These are phyloP conservation scores for Cacajao melanocephalus DNA, from an alignment of 2,797 vertebrate species.

Conservation along the genomic window DNA sequence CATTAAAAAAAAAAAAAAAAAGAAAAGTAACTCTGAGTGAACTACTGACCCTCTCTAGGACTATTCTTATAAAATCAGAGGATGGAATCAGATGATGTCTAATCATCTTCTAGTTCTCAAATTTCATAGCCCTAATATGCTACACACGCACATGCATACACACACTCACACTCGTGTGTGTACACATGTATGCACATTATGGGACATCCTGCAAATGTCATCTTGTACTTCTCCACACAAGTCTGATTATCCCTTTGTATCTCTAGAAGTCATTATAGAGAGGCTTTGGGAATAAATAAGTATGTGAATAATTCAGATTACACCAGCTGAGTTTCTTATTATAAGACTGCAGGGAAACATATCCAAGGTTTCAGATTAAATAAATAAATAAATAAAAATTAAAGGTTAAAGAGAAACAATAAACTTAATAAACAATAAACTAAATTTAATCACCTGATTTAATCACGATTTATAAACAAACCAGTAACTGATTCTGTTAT, in stretches of 20 bases:
- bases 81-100: background rate
- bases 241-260: background rate
- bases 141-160: background rate
- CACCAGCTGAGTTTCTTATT: background rate
- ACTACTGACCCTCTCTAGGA: background rate
- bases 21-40: background rate
- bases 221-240: background rate
- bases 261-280: background rate
- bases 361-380: background rate
- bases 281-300: background rate
- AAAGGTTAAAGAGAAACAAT: slow-evolving; percentile 1
- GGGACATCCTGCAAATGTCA: background rate
- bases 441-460: background rate
- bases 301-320: background rate
- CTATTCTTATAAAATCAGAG: slow-evolving; percentile 11
- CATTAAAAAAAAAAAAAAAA: too few relatives aligned
- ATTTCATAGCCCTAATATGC: background rate
- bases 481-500: background rate
- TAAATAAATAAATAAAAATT: background rate
- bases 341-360: background rate
- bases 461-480: background rate
- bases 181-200: background rate
- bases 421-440: background rate
- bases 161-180: rapidly evolving
- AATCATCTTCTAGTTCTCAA: background rate